Percentiles rank a stretch among this genome's conserved stretches.
These are phyloP conservation scores for Chaunax sp. DNA, from an alignment of 2,797 vertebrate species.

Conservation along the genomic window DNA sequence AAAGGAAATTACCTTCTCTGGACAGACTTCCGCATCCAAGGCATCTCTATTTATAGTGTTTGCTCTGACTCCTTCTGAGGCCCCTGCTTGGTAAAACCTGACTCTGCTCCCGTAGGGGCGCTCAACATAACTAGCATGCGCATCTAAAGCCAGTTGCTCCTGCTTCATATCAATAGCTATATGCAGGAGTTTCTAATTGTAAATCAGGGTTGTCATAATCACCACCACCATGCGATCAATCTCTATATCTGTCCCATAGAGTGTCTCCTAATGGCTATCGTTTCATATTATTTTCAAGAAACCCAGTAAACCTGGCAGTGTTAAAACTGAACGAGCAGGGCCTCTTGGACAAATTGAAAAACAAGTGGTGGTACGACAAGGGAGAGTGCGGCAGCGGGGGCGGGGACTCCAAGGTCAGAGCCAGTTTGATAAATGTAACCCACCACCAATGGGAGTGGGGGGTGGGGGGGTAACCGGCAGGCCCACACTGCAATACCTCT, in stretches of 20 bases:
- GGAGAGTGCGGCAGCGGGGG: slow-evolving; percentile 99
- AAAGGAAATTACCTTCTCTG: slow-evolving; percentile 68
- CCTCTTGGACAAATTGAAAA: slow-evolving; percentile 99
- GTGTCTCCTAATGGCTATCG: slow-evolving; percentile 90
- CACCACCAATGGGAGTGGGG: slow-evolving; percentile 57
- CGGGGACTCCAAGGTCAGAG: slow-evolving; percentile 99
- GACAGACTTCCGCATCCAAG: slow-evolving; percentile 57
- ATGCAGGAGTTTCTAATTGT: slow-evolving; percentile 57
- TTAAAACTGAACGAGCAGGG: slow-evolving; percentile 99
- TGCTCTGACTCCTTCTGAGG: slow-evolving; percentile 74
- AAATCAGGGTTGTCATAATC: slow-evolving; percentile 74
- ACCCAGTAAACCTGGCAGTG: slow-evolving; percentile 99
- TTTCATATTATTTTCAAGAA: slow-evolving; percentile 98
- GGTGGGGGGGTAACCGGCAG: slow-evolving; percentile 93
- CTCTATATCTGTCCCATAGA: slow-evolving; percentile 83
- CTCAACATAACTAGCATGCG: slow-evolving; percentile 66
- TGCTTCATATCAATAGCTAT: slow-evolving; percentile 72
- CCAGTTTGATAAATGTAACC: slow-evolving; percentile 95
- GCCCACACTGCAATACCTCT: slow-evolving; percentile 74
- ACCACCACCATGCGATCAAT: slow-evolving; percentile 72
- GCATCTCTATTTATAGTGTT: slow-evolving; percentile 58
- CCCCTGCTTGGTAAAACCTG: slow-evolving; percentile 82
- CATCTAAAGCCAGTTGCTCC: slow-evolving; percentile 66
- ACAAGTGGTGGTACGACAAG: slow-evolving; percentile 99
- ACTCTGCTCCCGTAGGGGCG: slow-evolving; percentile 61